Percentiles rank a stretch among this genome's conserved stretches.
Conservation (phyloP, 2,888 invertebrate species). For the Melitaea athalia region DNA sequence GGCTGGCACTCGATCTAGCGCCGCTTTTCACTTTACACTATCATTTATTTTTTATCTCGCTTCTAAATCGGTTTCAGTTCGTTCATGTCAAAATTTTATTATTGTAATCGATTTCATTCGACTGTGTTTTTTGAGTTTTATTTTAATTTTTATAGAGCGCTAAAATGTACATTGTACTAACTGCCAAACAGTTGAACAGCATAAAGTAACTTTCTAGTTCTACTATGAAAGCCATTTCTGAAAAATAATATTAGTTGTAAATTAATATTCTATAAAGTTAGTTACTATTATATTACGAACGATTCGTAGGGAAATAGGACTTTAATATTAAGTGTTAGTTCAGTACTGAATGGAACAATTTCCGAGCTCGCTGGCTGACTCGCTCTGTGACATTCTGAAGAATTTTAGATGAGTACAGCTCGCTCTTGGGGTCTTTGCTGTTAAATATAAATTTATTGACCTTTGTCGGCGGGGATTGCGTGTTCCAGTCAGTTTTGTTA, state of each 20-base stretch:
- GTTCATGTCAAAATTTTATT: neutral
- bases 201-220: too few relatives aligned
- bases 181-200: too few relatives aligned
- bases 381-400: neutral
- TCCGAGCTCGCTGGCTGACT: neutral
- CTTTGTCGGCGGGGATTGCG: neutral
- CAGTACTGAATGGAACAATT: neutral
- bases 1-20: constrained; percentile 8
- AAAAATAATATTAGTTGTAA: too few relatives aligned
- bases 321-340: constrained; percentile 1
- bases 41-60: constrained; percentile 4
- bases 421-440: neutral
- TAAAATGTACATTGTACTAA: neutral
- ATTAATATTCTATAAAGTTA: too few relatives aligned
- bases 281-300: neutral
- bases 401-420: neutral
- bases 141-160: neutral
- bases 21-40: constrained; percentile 7
- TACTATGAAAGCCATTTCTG: too few relatives aligned
- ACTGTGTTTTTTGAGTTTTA: neutral
- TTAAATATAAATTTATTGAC: neutral
- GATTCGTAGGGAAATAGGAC: neutral
- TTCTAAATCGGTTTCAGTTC: neutral
- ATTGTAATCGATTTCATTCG: neutral
- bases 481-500: neutral